A percentile compares a stretch with the other conserved stretches of the same genome.
Evolutionary conservation across 2,113 vertebrate genomes (phyloP).

Genomic region (Lycaon pictus): DNA sequence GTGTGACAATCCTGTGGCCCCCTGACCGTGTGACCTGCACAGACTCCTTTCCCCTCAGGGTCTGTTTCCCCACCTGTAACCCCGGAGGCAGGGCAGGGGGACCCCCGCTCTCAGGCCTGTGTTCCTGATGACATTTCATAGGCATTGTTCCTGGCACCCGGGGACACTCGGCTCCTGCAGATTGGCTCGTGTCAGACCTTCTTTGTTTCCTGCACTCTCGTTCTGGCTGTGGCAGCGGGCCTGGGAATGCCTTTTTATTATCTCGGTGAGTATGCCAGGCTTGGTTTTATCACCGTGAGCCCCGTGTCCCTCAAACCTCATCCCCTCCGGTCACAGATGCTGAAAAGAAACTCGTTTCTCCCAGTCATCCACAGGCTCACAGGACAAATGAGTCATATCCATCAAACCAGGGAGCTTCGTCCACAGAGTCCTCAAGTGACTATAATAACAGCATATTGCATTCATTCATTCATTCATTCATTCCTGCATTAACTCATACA

Average conservation of each 20-base stretch:
- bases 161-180: background rate
- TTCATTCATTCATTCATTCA: background rate
- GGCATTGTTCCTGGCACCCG: background rate
- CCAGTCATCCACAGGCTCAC: background rate
- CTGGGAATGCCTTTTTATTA: background rate
- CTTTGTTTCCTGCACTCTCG: background rate
- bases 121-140: background rate
- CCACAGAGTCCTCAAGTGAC: background rate
- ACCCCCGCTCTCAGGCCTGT: background rate
- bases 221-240: background rate
- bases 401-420: background rate
- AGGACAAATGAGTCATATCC: background rate
- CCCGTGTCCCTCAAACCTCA: background rate
- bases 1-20: fast-evolving
- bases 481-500: background rate
- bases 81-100: background rate
- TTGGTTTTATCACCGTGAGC: background rate
- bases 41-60: background rate
- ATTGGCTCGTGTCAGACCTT: background rate
- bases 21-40: fast-evolving
- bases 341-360: background rate
- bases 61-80: background rate
- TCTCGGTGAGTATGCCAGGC: fast-evolving
- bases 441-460: fast-evolving
- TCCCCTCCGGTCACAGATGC: background rate